Evolutionary conservation across 2,797 vertebrate species (phyloP).

Genomic region (Momotus momota): DNA sequence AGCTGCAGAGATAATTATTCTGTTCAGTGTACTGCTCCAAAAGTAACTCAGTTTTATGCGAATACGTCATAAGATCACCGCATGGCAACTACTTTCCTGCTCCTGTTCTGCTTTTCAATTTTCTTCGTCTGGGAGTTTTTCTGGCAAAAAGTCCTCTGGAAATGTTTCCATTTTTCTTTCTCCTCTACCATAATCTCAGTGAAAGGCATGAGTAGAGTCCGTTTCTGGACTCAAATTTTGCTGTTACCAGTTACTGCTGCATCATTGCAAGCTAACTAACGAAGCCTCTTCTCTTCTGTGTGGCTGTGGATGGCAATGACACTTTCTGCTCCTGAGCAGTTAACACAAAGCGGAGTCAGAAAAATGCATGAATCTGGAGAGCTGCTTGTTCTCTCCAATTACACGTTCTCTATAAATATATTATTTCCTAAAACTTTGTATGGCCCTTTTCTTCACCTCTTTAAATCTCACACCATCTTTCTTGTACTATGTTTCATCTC

Average conservation of each 20-base stretch:
- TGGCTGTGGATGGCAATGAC: background rate
- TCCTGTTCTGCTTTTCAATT: background rate
- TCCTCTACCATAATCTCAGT: background rate
- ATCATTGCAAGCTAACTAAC: background rate
- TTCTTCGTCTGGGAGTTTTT: background rate
- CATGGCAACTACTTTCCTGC: background rate
- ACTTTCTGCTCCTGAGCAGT: background rate
- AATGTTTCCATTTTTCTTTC: background rate
- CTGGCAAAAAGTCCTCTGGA: background rate
- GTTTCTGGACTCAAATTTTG: background rate
- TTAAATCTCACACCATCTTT: background rate
- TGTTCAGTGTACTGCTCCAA: background rate
- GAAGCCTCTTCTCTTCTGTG: background rate
- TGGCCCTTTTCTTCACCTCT: background rate
- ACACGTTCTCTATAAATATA: background rate
- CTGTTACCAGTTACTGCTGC: background rate
- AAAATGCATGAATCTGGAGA: background rate
- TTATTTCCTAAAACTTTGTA: background rate
- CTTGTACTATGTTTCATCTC: background rate
- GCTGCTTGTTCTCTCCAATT: background rate
- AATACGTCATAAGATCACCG: background rate
- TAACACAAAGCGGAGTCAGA: background rate
- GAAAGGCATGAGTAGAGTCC: background rate
- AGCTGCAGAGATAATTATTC: background rate
- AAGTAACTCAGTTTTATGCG: background rate